These are phyloP conservation scores for Rhagonycha fulva DNA, from an alignment of 2,888 invertebrate genomes.

Conservation along the genomic window DNA sequence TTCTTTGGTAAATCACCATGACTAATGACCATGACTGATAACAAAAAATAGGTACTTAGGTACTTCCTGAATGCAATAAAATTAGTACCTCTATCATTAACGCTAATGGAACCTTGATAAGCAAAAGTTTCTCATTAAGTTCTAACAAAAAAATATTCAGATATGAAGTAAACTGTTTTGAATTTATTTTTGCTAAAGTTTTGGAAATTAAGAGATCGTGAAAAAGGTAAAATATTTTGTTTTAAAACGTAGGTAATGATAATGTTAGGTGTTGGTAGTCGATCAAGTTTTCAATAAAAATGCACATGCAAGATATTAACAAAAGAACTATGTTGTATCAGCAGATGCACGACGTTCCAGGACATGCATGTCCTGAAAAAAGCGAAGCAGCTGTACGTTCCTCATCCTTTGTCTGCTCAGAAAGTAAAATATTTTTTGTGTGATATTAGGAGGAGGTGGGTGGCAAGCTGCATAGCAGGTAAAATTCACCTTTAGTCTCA, in stretches of 20 bases:
- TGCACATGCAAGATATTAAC: slow-evolving; percentile 4
- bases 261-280: background rate
- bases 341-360: slow-evolving; percentile 29
- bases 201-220: background rate
- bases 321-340: slow-evolving; percentile 1
- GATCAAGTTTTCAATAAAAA: background rate
- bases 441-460: slow-evolving; percentile 40
- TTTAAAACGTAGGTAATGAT: background rate
- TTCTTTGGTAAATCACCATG: background rate
- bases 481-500: slow-evolving; percentile 36
- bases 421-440: slow-evolving; percentile 30
- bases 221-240: background rate
- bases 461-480: slow-evolving; percentile 46
- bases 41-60: background rate
- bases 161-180: no score
- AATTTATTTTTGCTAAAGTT: background rate
- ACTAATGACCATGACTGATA: background rate
- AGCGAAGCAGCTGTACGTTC: slow-evolving; percentile 30
- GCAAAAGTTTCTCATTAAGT: background rate
- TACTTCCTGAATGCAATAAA: background rate
- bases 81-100: background rate
- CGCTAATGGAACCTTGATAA: background rate
- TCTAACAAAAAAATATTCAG: background rate
- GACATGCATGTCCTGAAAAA: slow-evolving; percentile 28
- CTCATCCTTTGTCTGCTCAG: slow-evolving; percentile 27